Evolutionary conservation across 1,140 invertebrate species (phyloP), one percentile per base, ranked within the genome.

Genomic region (Oreohelix idahoensis): DNA sequence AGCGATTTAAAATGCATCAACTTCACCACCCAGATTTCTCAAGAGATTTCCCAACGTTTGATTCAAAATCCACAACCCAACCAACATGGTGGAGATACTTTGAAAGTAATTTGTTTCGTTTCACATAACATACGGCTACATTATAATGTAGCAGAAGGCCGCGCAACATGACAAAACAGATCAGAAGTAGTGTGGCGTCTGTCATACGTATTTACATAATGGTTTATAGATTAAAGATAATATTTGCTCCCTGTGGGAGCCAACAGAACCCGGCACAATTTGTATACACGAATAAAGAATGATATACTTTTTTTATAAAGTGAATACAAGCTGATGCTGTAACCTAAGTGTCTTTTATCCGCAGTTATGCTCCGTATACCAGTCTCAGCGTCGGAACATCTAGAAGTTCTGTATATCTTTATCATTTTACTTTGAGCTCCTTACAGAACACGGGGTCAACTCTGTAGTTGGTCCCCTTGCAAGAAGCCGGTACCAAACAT

Each of bases 41-140:
- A 1, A 32, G n/a, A 66, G 63, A 66, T 66, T 66, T n/a, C 63
- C n/a, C 5, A 32, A 8, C 8, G 29, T 66, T 20, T 66, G 63
- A 66, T 66, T 66, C 63, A 66, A 66, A 66, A 66, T 66, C 63
- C 63, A 66, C 17, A 4, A 8, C 29, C 20, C 63, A 66, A 23
- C 63, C 63, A 66, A 66, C 63, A 66, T 23, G 63, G 17, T 66
- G 29, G 63, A 29, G 63, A 66, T 66, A 17, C 63, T 66, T 66
- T 66, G 29, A 66, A 66, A 66, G 63, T 66, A 17, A 66, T 66
- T 66, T 66, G 63, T 35, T n/a, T 11, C 63, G 29, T n/a, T 32
- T 35, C 29, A 23, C 63, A 0, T 66, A 66, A 66, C 63, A 66
- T 66, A 66, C 5, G 63, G 63, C 63, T 2, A 23, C 15, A 4